Conservation (phyloP, 2,888 invertebrate genomes). For the Ormyrus labotus region DNA sequence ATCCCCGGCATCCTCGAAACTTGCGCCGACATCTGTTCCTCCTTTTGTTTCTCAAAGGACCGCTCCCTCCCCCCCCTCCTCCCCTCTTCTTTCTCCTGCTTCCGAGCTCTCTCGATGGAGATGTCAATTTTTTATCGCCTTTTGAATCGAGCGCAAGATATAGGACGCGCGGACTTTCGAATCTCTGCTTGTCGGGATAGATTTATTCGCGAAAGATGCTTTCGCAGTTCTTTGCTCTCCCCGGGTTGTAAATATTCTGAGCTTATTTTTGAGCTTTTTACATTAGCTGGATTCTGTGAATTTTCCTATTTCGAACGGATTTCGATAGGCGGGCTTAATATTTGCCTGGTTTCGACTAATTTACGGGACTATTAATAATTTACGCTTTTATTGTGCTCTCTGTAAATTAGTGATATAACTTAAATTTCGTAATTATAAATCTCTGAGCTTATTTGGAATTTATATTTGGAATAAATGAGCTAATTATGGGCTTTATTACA, state of each 20-base stretch:
- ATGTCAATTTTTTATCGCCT: constrained; percentile 49
- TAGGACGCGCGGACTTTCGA: constrained; percentile 6
- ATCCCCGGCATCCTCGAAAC: constrained; percentile 2
- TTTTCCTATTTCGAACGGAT: too few relatives aligned
- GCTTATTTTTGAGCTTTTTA: too few relatives aligned
- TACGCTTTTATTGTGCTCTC: not conserved
- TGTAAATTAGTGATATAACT: not conserved
- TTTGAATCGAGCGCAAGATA: constrained; percentile 9
- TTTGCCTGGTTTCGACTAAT: too few relatives aligned
- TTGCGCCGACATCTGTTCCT: constrained; percentile 36
- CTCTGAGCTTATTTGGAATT: not conserved
- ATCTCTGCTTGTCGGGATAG: constrained; percentile 28
- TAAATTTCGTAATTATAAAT: not conserved
- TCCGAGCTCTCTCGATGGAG: not conserved
- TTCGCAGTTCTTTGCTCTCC: not conserved
- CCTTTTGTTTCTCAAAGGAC: constrained; percentile 36
- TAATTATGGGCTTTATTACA: too few relatives aligned
- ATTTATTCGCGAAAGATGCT: constrained; percentile 41
- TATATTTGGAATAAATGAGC: not conserved
- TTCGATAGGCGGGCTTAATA: too few relatives aligned
- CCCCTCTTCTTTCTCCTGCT: not conserved
- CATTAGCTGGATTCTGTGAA: too few relatives aligned
- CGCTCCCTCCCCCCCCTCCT: not conserved
- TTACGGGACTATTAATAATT: not conserved
- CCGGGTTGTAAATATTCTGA: constrained; percentile 30